Conservation (phyloP, 2,888 invertebrate genomes). For the Caenorhabditis sp. region DNA sequence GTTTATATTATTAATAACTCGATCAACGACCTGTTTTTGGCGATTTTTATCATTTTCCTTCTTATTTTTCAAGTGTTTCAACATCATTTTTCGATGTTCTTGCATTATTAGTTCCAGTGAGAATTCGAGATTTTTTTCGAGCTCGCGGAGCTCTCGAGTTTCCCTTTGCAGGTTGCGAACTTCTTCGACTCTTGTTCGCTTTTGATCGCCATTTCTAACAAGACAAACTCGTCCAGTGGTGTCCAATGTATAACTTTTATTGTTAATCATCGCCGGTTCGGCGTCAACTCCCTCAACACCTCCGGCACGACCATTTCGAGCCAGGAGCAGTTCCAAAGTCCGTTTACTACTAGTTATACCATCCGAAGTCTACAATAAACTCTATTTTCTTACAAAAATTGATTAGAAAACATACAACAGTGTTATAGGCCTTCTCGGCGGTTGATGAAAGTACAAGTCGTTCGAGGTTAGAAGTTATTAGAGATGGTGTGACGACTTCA, state of each 20-base stretch:
- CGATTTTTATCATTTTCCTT: not conserved
- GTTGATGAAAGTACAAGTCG: not conserved
- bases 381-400: no score
- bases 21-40: not conserved
- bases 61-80: not conserved
- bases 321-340: not conserved
- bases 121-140: not conserved
- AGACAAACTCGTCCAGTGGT: not conserved
- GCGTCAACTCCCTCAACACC: not conserved
- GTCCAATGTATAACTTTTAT: not conserved
- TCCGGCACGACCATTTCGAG: not conserved
- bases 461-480: conserved; percentile 13
- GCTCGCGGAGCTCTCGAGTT: not conserved
- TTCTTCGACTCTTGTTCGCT: not conserved
- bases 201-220: not conserved
- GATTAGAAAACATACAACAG: not conserved
- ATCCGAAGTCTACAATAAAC: not conserved
- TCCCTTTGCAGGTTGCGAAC: not conserved
- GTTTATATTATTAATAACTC: not conserved
- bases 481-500: conserved; percentile 46
- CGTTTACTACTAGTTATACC: not conserved
- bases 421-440: not conserved
- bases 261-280: not conserved
- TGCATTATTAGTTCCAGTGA: conserved; percentile 30
- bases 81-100: conserved; percentile 32